Percentiles rank a stretch among this genome's conserved stretches.
These are phyloP conservation scores for Heterodera schachtii DNA, from an alignment of 1,140 invertebrate genomes.

Conservation along the genomic window DNA sequence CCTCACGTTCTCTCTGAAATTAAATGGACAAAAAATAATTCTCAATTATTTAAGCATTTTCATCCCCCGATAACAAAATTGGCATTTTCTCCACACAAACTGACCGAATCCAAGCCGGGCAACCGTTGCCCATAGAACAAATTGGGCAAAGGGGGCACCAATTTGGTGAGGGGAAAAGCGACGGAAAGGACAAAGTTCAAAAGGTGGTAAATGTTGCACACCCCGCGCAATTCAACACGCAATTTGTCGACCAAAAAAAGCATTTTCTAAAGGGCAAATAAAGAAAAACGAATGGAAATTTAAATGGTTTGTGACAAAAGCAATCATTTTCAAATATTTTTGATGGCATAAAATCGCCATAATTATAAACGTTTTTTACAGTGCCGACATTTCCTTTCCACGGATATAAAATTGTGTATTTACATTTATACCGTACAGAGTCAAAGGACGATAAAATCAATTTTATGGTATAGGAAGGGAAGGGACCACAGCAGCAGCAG, in stretches of 20 bases:
- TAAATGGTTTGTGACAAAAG: too few relatives aligned
- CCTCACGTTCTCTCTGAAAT: conserved; percentile 83
- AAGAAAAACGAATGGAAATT: neutral
- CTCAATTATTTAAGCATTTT: too few relatives aligned
- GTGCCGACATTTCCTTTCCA: too few relatives aligned
- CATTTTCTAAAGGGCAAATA: neutral
- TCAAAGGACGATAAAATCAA: too few relatives aligned
- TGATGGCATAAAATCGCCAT: too few relatives aligned
- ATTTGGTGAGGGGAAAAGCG: conserved; percentile 21
- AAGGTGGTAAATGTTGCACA: conserved; percentile 73
- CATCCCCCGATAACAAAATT: too few relatives aligned
- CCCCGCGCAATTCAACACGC: neutral
- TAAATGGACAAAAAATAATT: neutral
- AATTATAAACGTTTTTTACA: too few relatives aligned
- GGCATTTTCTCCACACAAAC: neutral
- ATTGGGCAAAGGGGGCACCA: conserved; percentile 72
- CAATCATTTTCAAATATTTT: too few relatives aligned
- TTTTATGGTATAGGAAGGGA: too few relatives aligned
- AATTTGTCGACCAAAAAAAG: neutral
- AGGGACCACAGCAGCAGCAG: too few relatives aligned
- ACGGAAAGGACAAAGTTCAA: conserved; percentile 62
- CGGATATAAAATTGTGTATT: too few relatives aligned
- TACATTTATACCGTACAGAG: too few relatives aligned
- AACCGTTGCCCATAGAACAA: conserved; percentile 79
- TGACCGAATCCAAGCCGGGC: conserved; percentile 23